phyloP scores from a whole-genome alignment of 2,888 invertebrate species.

The Lissonota sp. region DNA sequence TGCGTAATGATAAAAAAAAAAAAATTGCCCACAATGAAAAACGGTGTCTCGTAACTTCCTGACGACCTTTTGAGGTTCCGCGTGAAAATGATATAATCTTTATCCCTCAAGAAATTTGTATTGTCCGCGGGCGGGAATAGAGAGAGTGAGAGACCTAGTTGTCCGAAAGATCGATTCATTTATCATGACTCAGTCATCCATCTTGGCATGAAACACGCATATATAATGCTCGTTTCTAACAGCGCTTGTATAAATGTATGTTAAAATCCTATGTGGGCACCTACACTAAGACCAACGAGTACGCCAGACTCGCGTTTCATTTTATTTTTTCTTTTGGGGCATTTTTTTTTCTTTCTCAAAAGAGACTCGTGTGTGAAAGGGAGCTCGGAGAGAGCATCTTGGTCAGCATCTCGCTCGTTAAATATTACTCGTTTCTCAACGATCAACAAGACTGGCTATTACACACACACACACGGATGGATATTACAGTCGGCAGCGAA shows the following conservation, averaged over 20 bases:
- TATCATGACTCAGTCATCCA: conserved; percentile 59
- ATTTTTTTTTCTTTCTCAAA: conserved; percentile 17
- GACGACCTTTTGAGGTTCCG: conserved; percentile 19
- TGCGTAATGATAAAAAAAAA: background rate
- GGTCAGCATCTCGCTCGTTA: conserved; percentile 41
- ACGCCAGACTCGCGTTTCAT: conserved; percentile 14
- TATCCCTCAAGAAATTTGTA: conserved; percentile 20
- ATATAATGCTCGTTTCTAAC: conserved; percentile 23
- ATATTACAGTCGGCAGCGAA: too few species aligned
- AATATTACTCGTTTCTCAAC: conserved; percentile 57
- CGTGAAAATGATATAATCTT: conserved; percentile 61
- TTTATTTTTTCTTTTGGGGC: background rate
- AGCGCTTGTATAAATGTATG: background rate
- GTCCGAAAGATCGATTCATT: conserved; percentile 58
- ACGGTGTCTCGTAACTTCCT: background rate
- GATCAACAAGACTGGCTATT: conserved; percentile 22
- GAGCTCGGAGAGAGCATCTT: conserved; percentile 6
- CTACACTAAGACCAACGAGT: conserved; percentile 9
- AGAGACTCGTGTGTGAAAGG: conserved; percentile 43
- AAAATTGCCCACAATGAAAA: background rate
- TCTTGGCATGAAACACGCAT: conserved; percentile 50
- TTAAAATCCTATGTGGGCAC: conserved; percentile 29
- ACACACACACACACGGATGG: background rate
- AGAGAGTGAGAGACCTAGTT: background rate
- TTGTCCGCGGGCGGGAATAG: conserved; percentile 10